phyloP scores from a whole-genome alignment of 2,797 vertebrate species.

The Enoplosus armatus region DNA sequence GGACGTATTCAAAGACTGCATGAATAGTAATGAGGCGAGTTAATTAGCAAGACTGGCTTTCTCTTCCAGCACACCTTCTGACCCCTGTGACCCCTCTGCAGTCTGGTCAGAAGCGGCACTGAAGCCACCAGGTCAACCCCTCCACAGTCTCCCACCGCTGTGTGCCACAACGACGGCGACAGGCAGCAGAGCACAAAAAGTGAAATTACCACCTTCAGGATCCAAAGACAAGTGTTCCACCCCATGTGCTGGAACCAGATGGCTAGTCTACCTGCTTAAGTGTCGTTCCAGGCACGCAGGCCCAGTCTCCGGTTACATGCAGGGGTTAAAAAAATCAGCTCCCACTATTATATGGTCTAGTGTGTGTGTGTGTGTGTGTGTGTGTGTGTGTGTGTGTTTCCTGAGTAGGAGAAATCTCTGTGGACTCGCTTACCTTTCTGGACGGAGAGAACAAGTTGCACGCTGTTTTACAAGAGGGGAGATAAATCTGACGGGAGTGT shows the following conservation, averaged over 20 bases:
- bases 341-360: conserved; percentile 42
- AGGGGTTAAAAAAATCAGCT: conserved; percentile 53
- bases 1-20: conserved; percentile 40
- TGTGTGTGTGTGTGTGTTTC: conserved; percentile 47
- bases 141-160: conserved; percentile 10
- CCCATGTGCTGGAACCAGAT: conserved; percentile 66
- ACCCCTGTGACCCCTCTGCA: conserved; percentile 24
- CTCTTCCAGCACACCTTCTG: conserved; percentile 14
- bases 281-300: conserved; percentile 47
- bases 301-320: conserved; percentile 67
- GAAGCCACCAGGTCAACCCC: not conserved
- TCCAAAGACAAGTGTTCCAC: conserved; percentile 48
- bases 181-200: conserved; percentile 35
- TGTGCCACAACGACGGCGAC: conserved; percentile 6
- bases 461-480: conserved; percentile 78
- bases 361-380: conserved; percentile 25
- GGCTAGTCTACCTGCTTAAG: conserved; percentile 63
- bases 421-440: conserved; percentile 68
- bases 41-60: conserved; percentile 45
- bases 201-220: conserved; percentile 35
- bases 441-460: conserved; percentile 76
- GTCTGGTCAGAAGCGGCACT: conserved; percentile 25
- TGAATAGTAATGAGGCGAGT: conserved; percentile 54
- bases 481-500: conserved; percentile 78
- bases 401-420: conserved; percentile 52